Base-by-base conservation (phyloP, 2,113 vertebrate genomes). In the Phocoena phocoena region DNA sequence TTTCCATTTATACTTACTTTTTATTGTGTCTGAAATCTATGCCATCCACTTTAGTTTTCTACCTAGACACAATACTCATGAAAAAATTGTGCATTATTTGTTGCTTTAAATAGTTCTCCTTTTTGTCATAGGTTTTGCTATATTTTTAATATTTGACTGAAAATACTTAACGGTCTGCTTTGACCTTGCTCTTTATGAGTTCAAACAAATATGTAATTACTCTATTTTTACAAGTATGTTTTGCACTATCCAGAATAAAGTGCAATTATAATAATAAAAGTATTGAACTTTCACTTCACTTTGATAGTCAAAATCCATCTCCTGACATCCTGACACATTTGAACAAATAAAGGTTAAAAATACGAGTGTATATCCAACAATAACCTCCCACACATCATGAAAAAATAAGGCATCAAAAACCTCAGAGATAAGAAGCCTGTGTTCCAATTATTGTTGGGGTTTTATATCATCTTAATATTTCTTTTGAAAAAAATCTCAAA, bases 191-290 rank as follows among this genome's bases (percentile, higher is more conserved):
- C 55, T 97, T 98, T 87, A 84, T 90, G 44, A 97, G 91, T 91
- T 90, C 44, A 95, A 95, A 87, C 90, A 96, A 97, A 97, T 92
- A 77, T 74, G 47, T 94, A 36, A 97, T 86, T 97, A 93, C 96
- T 97, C 60, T 96, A 95, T 96, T 97, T 97, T 97, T 96, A 89
- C 2, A 95, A 94, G 44, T 87, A 47, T 68, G 21, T 84, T 95
- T 93, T 84, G n/a, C n/a, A 88, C 13, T 90, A 4, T 73, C 18
- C 41, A 92, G 26, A 95, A 96, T 92, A 87, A 94, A 87, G 18
- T 90, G 17, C 17, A 93, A 90, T 95, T 96, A 92, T 62, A 76
- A 83, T 88, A 55, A 70, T 76, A 90, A 95, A 96, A 70, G 26
- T 55, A 82, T 81, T 97, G 71, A 97, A 81, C 83, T 97, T 94